These are phyloP conservation scores for Urechis unicinctus DNA, from an alignment of 2,888 invertebrate genomes.

Conservation along the genomic window DNA sequence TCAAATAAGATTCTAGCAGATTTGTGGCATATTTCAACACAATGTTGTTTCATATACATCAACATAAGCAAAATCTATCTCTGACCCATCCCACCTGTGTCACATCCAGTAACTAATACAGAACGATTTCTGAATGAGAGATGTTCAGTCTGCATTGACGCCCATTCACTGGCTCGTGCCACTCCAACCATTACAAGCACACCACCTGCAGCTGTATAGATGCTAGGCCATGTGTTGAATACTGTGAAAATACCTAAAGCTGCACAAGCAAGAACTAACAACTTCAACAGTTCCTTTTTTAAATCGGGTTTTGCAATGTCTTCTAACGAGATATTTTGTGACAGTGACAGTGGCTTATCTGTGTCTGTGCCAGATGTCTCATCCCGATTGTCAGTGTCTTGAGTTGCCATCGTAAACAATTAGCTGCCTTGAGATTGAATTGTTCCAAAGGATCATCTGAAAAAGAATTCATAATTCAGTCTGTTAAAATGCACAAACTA, in stretches of 20 bases:
- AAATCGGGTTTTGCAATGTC: not conserved
- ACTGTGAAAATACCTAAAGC: conserved; percentile 2
- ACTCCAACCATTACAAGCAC: not conserved
- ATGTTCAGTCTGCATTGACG: conserved; percentile 10
- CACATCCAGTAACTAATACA: conserved; percentile 12
- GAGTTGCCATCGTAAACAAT: too few relatives aligned
- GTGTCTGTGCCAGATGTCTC: too few relatives aligned
- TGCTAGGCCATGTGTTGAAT: conserved; percentile 1
- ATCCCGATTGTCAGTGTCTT: too few relatives aligned
- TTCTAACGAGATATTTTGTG: too few relatives aligned
- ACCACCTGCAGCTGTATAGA: conserved; percentile 1
- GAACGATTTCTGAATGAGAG: not conserved
- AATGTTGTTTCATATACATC: not conserved
- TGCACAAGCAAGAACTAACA: not conserved
- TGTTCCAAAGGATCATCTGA: too few relatives aligned
- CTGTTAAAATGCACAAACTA: too few relatives aligned
- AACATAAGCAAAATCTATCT: not conserved
- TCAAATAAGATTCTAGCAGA: not conserved
- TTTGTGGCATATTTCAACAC: not conserved
- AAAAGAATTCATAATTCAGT: too few relatives aligned
- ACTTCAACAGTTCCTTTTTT: not conserved
- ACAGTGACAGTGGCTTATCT: too few relatives aligned
- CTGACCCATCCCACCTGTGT: conserved; percentile 3
- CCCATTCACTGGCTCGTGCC: conserved; percentile 1
- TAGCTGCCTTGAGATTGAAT: too few relatives aligned